phyloP scores from a whole-genome alignment of 2,797 vertebrate genomes.

The Sebastes matsubarae region DNA sequence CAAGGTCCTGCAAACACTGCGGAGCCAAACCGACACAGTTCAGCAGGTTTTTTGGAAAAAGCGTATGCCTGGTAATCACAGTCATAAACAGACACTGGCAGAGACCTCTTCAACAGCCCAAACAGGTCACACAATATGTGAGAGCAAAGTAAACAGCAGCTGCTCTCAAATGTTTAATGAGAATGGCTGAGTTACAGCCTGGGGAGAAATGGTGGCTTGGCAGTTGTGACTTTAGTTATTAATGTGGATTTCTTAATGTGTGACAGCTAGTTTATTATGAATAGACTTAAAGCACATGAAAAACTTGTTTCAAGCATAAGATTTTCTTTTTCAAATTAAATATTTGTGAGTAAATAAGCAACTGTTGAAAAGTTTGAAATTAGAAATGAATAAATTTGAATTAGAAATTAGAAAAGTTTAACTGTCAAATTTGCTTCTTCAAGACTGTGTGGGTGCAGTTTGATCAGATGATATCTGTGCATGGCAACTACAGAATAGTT shows the following conservation, averaged over 20 bases:
- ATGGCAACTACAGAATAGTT: too few species aligned
- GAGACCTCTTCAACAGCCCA: neutral
- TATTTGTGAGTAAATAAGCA: neutral
- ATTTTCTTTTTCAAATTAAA: neutral
- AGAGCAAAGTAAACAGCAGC: slow-evolving; percentile 6
- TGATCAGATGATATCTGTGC: neutral
- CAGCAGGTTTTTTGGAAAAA: slow-evolving; percentile 13
- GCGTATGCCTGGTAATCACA: slow-evolving; percentile 14
- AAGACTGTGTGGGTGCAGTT: neutral
- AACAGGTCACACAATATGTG: neutral
- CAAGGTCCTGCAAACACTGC: slow-evolving; percentile 4
- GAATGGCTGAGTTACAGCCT: neutral
- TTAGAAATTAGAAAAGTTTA: neutral
- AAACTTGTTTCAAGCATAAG: neutral
- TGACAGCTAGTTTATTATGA: neutral
- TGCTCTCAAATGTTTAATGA: slow-evolving; percentile 16
- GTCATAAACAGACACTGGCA: neutral
- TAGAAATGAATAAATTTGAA: neutral
- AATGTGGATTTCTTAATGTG: neutral
- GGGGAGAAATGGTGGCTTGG: neutral
- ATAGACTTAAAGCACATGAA: neutral
- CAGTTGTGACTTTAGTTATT: neutral
- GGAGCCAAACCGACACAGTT: slow-evolving; percentile 33
- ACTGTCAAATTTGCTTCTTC: neutral
- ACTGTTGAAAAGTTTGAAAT: neutral